Conservation (phyloP, 2,113 vertebrate species). For the Pangasianodon gigas region DNA sequence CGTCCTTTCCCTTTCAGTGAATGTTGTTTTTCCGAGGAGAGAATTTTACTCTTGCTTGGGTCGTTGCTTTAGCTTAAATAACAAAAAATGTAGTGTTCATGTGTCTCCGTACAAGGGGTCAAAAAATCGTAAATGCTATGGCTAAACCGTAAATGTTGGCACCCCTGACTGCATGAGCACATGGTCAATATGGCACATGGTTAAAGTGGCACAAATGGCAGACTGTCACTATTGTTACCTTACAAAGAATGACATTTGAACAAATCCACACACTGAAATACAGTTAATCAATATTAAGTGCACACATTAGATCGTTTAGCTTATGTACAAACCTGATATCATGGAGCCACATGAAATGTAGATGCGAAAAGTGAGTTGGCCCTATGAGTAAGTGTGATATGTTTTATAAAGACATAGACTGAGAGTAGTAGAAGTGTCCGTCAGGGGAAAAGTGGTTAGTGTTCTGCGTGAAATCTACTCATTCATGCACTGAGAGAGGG, state of each 20-base stretch:
- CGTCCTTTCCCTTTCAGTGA: background rate
- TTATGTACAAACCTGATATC: slow-evolving; percentile 33
- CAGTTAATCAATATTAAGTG: slow-evolving; percentile 31
- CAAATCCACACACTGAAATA: slow-evolving; percentile 24
- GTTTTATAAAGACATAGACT: slow-evolving; percentile 4
- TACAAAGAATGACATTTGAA: slow-evolving; percentile 17
- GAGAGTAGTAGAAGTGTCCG: slow-evolving; percentile 8
- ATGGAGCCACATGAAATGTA: slow-evolving; percentile 12
- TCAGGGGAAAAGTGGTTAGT: slow-evolving; percentile 56
- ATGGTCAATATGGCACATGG: slow-evolving; percentile 43
- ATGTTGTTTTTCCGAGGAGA: background rate
- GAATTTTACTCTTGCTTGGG: background rate
- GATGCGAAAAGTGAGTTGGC: slow-evolving; percentile 18
- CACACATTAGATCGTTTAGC: slow-evolving; percentile 36
- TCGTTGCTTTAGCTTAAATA: background rate
- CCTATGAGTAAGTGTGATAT: slow-evolving; percentile 3
- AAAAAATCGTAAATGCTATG: background rate
- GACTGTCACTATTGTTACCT: slow-evolving; percentile 12
- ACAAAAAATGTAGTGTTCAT: background rate
- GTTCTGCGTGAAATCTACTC: slow-evolving; percentile 63
- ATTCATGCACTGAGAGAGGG: slow-evolving; percentile 60
- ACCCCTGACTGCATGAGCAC: background rate
- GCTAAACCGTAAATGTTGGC: background rate
- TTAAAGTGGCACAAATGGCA: slow-evolving; percentile 31
- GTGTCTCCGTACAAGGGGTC: no score